Base-by-base conservation (phyloP, 2,113 vertebrate species). In the Spermophilus dauricus region DNA sequence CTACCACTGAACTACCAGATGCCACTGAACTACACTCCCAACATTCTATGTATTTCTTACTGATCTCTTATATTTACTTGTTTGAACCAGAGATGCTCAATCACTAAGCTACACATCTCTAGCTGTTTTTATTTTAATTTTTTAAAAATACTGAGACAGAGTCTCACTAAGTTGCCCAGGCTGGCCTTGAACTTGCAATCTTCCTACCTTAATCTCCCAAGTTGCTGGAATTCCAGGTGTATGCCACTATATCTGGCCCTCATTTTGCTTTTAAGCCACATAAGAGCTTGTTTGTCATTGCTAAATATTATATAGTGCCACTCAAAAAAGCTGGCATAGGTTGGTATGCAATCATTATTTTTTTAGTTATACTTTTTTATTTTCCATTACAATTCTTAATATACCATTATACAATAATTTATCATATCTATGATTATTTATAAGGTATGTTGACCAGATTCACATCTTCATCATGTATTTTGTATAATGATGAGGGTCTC, bases 231-330 rank as follows among this genome's bases (percentile, higher is more conserved):
- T 69, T 69, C 13, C 30, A 69, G 30, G 24, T 28, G 22, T 61
- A 22, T 63, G 61, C 61, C 26, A 28, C 61, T 4, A 6, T 63
- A 63, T 24, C 24, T 63, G 61, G 61, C 28, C 6, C 2, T n/a
- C 45, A 65, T 18, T 82, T 89, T 72, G 5, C 78, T 77, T 72
- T 78, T 93, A 93, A 89, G 28, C 39, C 63, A 63, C 53, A 17
- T 72, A 78, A 93, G 53, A 63, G 0, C 65, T 91, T 95, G 32
- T 42, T 95, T 78, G 18, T 84, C 26, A 70, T 84, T 95, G 42
- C 56, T 86, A 37, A 82, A 45, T 45, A 34, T 13, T 34, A 13
- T 32, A 70, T 69, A 91, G 1, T 18, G 70, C 34, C 78, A 42
- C 39, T 32, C 37, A 5, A 24, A 61, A 51, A 51, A 51, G 48